Evolutionary conservation across 2,113 vertebrate species (phyloP).

Genomic region (Gyps fulvus): DNA sequence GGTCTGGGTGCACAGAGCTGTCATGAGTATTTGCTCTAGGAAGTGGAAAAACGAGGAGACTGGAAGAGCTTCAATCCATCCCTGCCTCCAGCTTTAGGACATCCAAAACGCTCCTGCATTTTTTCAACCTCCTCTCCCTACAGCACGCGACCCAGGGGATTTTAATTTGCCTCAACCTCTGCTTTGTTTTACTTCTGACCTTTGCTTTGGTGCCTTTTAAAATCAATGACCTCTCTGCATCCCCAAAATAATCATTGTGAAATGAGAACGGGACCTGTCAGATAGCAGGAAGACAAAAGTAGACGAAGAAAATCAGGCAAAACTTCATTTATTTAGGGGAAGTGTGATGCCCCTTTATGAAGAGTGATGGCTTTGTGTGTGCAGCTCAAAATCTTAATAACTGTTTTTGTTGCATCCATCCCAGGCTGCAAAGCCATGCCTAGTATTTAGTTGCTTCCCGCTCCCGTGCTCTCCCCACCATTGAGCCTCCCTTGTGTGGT

Average conservation of each 20-base stretch:
- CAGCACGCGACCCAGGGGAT: rapidly evolving
- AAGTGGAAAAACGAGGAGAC: background rate
- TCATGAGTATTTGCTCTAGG: background rate
- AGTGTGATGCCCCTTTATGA: background rate
- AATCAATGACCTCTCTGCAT: background rate
- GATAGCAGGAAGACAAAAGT: background rate
- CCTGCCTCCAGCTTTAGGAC: background rate
- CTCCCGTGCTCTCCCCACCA: too few species aligned
- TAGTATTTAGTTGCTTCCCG: background rate
- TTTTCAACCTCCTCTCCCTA: background rate
- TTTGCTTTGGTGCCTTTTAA: background rate
- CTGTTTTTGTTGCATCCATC: background rate
- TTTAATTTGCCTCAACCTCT: background rate
- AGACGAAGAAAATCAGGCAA: background rate
- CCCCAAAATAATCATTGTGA: too few species aligned
- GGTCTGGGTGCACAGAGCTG: background rate
- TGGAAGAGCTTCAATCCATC: background rate
- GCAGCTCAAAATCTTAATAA: too few species aligned
- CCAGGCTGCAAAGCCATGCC: background rate
- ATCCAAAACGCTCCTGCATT: rapidly evolving
- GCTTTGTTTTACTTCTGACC: too few species aligned
- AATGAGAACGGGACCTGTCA: background rate
- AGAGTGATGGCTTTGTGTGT: background rate
- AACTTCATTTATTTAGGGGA: background rate
- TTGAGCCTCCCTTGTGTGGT: too few species aligned